These are phyloP conservation scores for Tortricodes alternella DNA, from an alignment of 2,888 invertebrate genomes.

Conservation along the genomic window DNA sequence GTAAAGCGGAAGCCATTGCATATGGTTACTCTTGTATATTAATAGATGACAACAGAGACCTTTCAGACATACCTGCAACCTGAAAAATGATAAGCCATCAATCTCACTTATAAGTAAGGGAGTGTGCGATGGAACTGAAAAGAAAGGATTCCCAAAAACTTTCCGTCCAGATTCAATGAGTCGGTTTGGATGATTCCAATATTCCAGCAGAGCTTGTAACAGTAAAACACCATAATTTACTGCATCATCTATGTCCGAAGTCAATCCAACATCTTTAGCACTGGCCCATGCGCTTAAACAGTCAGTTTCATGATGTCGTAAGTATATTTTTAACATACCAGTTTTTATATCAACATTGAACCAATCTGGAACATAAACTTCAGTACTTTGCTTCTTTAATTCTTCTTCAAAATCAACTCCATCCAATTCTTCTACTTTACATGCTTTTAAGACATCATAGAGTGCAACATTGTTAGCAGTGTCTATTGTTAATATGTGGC, in stretches of 20 bases:
- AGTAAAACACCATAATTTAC: constrained; percentile 98
- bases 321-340: constrained; percentile 98
- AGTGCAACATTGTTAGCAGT: constrained; percentile 91
- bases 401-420: constrained; percentile 96
- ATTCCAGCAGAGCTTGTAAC: constrained; percentile 96
- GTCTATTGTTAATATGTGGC: constrained; percentile 97
- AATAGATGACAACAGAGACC: too few relatives aligned
- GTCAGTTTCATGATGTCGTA: constrained; percentile 98
- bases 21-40: too few relatives aligned
- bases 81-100: constrained; percentile 96
- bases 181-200: constrained; percentile 92
- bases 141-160: constrained; percentile 89
- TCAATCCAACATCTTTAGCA: constrained; percentile 95
- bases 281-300: constrained; percentile 99
- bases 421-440: constrained; percentile 95
- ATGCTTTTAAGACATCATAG: constrained; percentile 96
- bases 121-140: constrained; percentile 96
- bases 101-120: constrained; percentile 99
- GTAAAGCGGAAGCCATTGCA: too few relatives aligned
- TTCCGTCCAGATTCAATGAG: constrained; percentile 87
- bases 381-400: constrained; percentile 94
- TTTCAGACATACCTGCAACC: constrained; percentile 77
- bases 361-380: constrained; percentile 99
- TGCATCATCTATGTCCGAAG: constrained; percentile 90
- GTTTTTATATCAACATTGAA: constrained; percentile 99